Conservation (phyloP, 2,797 vertebrate genomes). For the Pangasius djambal region DNA sequence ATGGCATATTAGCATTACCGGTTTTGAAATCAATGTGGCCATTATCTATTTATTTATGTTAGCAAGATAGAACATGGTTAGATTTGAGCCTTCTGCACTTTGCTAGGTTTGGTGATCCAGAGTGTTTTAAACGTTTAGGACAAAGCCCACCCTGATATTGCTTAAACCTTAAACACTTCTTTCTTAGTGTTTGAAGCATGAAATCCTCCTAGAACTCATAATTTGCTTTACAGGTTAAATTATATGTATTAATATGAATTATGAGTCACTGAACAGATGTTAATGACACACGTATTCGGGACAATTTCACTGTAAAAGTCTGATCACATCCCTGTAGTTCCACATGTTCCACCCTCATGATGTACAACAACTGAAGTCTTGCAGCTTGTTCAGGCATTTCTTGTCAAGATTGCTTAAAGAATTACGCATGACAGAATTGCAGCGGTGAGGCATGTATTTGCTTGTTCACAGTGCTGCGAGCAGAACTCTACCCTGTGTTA, state of each 20-base stretch:
- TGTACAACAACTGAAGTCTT: background rate
- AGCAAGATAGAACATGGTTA: background rate
- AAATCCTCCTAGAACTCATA: background rate
- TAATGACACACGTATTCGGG: background rate
- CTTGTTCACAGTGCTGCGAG: background rate
- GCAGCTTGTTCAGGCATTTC: constrained; percentile 3
- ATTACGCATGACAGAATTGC: background rate
- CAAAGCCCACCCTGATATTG: background rate
- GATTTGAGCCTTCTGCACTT: background rate
- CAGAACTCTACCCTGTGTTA: background rate
- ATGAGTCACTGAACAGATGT: background rate
- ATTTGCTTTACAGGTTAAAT: background rate
- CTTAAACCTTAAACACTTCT: background rate
- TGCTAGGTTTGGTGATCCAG: background rate
- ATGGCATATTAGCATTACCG: too few species aligned
- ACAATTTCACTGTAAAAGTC: background rate
- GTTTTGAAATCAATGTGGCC: too few species aligned
- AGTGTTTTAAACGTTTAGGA: background rate
- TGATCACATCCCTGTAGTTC: background rate
- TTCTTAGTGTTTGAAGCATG: background rate
- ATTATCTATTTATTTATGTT: background rate
- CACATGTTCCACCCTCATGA: background rate
- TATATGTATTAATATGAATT: background rate
- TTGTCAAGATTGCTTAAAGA: too few species aligned
- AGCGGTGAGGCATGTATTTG: constrained; percentile 3